Conservation (phyloP, 2,797 vertebrate genomes). For the Cirrhinus mrigala region DNA sequence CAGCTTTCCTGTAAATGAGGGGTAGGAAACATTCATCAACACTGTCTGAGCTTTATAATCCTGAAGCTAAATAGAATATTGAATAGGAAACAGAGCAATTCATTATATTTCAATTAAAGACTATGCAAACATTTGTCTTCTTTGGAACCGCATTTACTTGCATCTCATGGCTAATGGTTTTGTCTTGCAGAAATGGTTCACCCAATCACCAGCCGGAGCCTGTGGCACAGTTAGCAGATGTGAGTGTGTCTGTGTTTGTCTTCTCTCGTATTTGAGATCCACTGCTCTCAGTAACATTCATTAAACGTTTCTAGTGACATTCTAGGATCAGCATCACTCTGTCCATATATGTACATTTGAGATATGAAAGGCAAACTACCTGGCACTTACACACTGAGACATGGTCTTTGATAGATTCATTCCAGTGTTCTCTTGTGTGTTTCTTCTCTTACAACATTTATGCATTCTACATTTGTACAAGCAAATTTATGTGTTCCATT, state of each 20-base stretch:
- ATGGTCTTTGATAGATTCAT: background rate
- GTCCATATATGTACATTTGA: background rate
- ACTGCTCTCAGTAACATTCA: conserved; percentile 36
- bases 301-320: background rate
- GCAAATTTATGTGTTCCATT: background rate
- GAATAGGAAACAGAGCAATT: background rate
- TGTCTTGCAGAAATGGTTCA: conserved; percentile 86
- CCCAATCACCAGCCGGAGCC: conserved; percentile 94
- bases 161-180: background rate
- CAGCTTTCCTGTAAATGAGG: conserved; percentile 90
- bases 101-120: background rate
- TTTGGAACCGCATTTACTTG: background rate
- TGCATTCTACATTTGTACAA: conserved; percentile 5
- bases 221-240: conserved; percentile 86
- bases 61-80: background rate
- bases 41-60: background rate
- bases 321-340: background rate
- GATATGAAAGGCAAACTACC: background rate
- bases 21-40: conserved; percentile 76
- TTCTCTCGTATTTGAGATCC: background rate
- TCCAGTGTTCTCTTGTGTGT: background rate
- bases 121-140: background rate
- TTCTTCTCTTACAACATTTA: background rate
- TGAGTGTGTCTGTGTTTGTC: conserved; percentile 76
- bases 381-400: background rate